phyloP scores from a whole-genome alignment of 2,888 invertebrate genomes.

The Drosophila nr. perissopoda region DNA sequence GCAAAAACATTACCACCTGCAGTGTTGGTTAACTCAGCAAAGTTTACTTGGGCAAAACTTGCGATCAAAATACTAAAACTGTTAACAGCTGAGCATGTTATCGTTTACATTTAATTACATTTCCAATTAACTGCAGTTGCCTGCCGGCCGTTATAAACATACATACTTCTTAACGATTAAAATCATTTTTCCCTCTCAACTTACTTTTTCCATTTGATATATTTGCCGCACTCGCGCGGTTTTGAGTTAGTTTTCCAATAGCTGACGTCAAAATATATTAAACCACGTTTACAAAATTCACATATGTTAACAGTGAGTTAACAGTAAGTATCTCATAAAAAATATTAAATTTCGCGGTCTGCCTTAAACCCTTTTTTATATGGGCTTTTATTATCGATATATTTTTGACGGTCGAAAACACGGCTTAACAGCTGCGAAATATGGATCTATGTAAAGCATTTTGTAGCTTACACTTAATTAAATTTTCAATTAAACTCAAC shows the following conservation, averaged over 20 bases:
- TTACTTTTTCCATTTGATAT: neutral
- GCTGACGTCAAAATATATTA: neutral
- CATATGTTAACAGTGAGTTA: neutral
- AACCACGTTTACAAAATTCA: neutral
- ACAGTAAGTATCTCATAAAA: neutral
- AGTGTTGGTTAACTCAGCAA: slow-evolving; percentile 29
- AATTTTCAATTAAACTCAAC: neutral
- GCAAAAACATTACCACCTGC: slow-evolving; percentile 11
- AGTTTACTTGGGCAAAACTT: slow-evolving; percentile 1
- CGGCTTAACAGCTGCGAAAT: neutral
- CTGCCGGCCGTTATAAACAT: neutral
- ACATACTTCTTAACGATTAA: neutral
- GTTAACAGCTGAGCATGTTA: neutral
- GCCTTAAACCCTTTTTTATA: neutral
- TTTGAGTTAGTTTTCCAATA: neutral
- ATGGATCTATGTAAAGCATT: neutral
- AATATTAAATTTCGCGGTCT: neutral
- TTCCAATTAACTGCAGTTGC: neutral
- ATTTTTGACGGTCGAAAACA: neutral
- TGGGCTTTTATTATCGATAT: neutral
- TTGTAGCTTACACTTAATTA: neutral
- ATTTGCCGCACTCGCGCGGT: neutral
- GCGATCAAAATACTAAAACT: slow-evolving; percentile 4
- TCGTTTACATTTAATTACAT: neutral
- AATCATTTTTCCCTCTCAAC: neutral